A percentile compares a stretch with the other conserved stretches of the same genome.
phyloP scores from a whole-genome alignment of 2,113 vertebrate genomes.

The Leptobrachium leishanense region DNA sequence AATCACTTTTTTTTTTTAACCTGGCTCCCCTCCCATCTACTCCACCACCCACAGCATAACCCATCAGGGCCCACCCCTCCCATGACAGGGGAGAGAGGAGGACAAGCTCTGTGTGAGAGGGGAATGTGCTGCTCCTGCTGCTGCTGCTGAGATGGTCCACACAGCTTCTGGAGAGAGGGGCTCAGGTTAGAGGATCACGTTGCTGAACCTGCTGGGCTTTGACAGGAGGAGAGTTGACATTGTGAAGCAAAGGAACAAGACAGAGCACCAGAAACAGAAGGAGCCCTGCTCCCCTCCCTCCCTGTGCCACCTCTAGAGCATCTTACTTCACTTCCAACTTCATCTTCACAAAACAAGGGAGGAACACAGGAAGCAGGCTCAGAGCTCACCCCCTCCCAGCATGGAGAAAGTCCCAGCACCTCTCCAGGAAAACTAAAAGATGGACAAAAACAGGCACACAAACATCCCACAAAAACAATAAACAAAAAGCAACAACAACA shows the following conservation, averaged over 20 bases:
- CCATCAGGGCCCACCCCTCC: conserved; percentile 40
- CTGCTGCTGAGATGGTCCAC: neutral
- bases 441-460: neutral
- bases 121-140: conserved; percentile 16
- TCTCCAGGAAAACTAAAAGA: neutral
- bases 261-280: neutral
- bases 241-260: neutral
- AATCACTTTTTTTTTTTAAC: conserved; percentile 22
- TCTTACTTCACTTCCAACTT: neutral
- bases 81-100: conserved; percentile 39
- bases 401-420: neutral
- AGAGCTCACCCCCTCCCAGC: neutral
- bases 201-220: neutral
- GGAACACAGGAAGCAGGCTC: neutral
- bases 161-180: conserved; percentile 3
- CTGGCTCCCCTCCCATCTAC: conserved; percentile 38
- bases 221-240: conserved; percentile 7
- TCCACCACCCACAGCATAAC: conserved; percentile 19
- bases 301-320: neutral
- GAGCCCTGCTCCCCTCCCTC: conserved; percentile 17
- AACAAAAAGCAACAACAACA: neutral
- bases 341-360: neutral
- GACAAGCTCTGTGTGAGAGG: conserved; percentile 15
- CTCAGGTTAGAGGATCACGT: neutral
- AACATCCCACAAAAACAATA: neutral